phyloP scores from a whole-genome alignment of 1,140 invertebrate genomes.

The Apis cerana region DNA sequence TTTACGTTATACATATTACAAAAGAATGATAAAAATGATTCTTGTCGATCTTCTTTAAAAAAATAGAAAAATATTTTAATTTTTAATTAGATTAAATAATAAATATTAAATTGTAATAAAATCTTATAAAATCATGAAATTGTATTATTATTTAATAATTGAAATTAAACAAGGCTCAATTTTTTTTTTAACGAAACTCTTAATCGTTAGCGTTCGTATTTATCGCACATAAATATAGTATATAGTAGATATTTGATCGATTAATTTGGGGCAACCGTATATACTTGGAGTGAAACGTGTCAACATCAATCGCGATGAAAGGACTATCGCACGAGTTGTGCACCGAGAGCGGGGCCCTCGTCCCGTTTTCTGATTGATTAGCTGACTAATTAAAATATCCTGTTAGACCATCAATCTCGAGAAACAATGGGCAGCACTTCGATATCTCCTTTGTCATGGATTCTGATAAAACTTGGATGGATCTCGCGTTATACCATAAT shows the following conservation, averaged over 20 bases:
- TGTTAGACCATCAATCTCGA: conserved; percentile 10
- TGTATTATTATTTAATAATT: too few relatives aligned
- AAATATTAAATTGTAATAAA: too few relatives aligned
- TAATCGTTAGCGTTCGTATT: background rate
- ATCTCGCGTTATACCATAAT: background rate
- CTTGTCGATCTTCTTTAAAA: too few relatives aligned
- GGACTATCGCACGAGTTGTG: background rate
- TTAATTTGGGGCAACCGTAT: background rate
- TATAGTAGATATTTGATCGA: background rate
- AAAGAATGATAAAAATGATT: too few relatives aligned
- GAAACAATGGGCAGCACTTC: background rate
- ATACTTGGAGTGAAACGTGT: background rate
- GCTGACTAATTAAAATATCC: conserved; percentile 36
- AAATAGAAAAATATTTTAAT: too few relatives aligned
- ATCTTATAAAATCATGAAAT: too few relatives aligned
- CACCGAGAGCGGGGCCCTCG: too few relatives aligned
- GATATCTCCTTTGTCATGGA: background rate
- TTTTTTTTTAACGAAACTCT: too few relatives aligned
- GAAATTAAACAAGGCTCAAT: too few relatives aligned
- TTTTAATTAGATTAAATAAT: too few relatives aligned
- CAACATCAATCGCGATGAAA: background rate
- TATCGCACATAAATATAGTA: background rate
- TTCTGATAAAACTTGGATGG: background rate
- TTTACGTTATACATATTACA: background rate
- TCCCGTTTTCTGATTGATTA: background rate